These are phyloP conservation scores for Epinephelus coioides DNA, from an alignment of 2,797 vertebrate genomes.

Conservation along the genomic window DNA sequence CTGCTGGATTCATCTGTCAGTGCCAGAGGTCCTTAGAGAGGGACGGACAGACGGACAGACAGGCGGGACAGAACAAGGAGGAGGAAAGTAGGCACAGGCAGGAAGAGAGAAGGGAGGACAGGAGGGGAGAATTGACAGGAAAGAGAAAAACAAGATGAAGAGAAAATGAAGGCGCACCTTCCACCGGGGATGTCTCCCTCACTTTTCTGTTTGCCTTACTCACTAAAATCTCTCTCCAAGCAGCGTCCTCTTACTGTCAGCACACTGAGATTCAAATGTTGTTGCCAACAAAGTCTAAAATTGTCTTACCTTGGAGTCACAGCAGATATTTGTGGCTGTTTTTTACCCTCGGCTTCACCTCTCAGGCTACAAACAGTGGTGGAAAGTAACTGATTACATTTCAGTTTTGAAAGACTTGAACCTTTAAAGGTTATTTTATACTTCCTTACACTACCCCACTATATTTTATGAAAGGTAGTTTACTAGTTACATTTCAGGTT, in stretches of 20 bases:
- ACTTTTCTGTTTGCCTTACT: constrained; percentile 1
- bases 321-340: not conserved
- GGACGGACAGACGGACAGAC: constrained; percentile 18
- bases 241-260: not conserved
- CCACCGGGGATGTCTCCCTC: not conserved
- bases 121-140: not conserved
- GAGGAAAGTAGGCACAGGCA: constrained; percentile 13
- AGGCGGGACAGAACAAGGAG: not conserved
- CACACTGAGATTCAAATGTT: not conserved
- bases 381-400: not conserved
- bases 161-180: not conserved
- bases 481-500: not conserved
- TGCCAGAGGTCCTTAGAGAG: constrained; percentile 42
- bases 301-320: not conserved
- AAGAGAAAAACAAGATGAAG: constrained; percentile 24
- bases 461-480: not conserved
- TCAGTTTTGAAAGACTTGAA: not conserved
- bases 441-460: not conserved
- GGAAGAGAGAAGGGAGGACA: constrained; percentile 9
- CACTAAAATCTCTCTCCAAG: not conserved
- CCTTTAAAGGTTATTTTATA: not conserved
- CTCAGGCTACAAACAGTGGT: not conserved
- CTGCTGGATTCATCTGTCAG: constrained; percentile 63
- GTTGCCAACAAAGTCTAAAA: not conserved
- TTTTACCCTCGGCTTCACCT: not conserved